Conservation (phyloP, 2,797 vertebrate genomes). For the Pterois miles region DNA sequence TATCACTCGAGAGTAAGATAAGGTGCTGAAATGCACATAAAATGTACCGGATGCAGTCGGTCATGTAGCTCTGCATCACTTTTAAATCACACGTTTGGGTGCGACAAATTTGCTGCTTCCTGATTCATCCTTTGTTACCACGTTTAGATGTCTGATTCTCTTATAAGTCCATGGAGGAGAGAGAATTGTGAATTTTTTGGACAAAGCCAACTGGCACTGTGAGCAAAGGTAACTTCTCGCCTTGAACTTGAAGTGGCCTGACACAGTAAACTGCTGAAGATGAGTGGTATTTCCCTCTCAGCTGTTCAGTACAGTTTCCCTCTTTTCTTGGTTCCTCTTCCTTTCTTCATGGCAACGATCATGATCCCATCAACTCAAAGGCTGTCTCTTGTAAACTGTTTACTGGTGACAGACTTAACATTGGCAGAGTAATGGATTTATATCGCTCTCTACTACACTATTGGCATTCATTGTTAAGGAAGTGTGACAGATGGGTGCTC, state of each 20-base stretch:
- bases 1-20: conserved; percentile 14
- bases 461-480: conserved; percentile 35
- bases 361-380: conserved; percentile 4
- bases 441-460: conserved; percentile 31
- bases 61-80: neutral
- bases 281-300: conserved; percentile 43
- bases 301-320: conserved; percentile 39
- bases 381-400: conserved; percentile 36
- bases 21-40: neutral
- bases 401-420: conserved; percentile 33
- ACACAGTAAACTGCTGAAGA: conserved; percentile 2
- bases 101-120: neutral
- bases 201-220: neutral
- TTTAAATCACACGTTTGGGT: conserved; percentile 16
- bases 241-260: conserved; percentile 19
- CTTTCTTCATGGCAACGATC: conserved; percentile 19
- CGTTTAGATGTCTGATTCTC: neutral
- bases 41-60: neutral
- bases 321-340: conserved; percentile 37
- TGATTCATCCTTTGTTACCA: neutral
- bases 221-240: conserved; percentile 15
- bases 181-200: neutral
- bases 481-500: conserved; percentile 55
- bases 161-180: neutral
- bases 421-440: conserved; percentile 40